phyloP scores from a whole-genome alignment of 2,113 vertebrate species.

The Prunella himalayana region DNA sequence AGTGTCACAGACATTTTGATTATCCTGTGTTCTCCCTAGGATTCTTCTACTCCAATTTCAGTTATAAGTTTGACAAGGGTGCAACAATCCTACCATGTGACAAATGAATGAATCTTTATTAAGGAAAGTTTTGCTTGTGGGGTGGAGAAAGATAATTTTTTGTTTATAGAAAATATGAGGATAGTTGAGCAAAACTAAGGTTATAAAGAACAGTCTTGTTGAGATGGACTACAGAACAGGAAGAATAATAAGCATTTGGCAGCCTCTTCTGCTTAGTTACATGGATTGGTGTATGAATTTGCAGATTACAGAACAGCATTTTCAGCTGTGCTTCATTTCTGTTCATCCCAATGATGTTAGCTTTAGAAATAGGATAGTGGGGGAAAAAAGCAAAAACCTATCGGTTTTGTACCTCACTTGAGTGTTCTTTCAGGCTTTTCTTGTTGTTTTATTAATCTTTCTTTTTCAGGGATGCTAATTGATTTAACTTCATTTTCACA shows the following conservation, averaged over 20 bases:
- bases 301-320: not conserved
- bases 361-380: not conserved
- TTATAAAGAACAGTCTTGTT: not conserved
- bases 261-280: not conserved
- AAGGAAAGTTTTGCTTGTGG: not conserved
- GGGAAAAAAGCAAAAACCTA: not conserved
- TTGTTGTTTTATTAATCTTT: not conserved
- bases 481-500: not conserved
- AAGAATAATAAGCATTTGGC: not conserved
- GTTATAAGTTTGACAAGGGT: not conserved
- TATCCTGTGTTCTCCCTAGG: not conserved
- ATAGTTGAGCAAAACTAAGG: not conserved
- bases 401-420: rapidly evolving
- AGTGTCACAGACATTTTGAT: not conserved
- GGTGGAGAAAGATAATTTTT: not conserved
- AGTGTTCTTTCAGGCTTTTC: not conserved
- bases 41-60: not conserved
- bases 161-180: not conserved
- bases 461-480: not conserved
- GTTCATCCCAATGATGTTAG: not conserved
- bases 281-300: not conserved
- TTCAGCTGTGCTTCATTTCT: not conserved
- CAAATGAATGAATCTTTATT: not conserved
- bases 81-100: not conserved
- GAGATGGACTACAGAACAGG: not conserved